Base-by-base conservation (phyloP, 2,113 vertebrate genomes). In the Sphaerodactylus townsendi region DNA sequence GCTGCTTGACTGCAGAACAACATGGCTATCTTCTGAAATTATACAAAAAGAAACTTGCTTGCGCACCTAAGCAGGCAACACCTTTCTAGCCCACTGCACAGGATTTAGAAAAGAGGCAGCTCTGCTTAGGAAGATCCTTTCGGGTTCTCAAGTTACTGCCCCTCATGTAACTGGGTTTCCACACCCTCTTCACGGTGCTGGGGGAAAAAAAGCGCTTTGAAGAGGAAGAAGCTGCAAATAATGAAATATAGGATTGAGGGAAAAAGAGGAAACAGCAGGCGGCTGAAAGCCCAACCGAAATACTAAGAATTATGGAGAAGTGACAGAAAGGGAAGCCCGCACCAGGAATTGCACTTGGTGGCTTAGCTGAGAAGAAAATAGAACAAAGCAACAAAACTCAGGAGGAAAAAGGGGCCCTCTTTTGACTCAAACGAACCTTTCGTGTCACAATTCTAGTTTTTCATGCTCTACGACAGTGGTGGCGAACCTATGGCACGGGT, bases 171-270 rank as follows among this genome's bases (percentile, higher is more conserved):
- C 95, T 93, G 94, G 90, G 95, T 98, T 98, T 99, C 98, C 97
- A 96, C 94, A 97, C 96, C 97, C 97, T 96, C 96, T 96, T 95
- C 95, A 93, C 95, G 92, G 95, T 92, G 90, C 90, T 94, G 94
- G 9, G 19, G 93, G 2, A 93, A 95, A 94, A 93, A 94, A 92
- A 70, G 92, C 87, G n/a, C n/a, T n/a, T 62, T 21, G 93, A 98
- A 98, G 98, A 98, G 98, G 98, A 99, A 98, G 96, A 96, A 97
- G 96, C 94, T 85, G 96, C 94, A 96, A 97, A 95, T 96, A 97
- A 95, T 97, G 98, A 98, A 98, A 98, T 97, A 96, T 96, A 98
- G 98, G 98, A 97, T 98, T 98, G 95, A 91, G 96, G 97, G 97
- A 87, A 97, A 84, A 99, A 99, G 98, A 96, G 98, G 98, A 98